Conservation (phyloP, 2,797 vertebrate genomes). For the Avahi laniger region DNA sequence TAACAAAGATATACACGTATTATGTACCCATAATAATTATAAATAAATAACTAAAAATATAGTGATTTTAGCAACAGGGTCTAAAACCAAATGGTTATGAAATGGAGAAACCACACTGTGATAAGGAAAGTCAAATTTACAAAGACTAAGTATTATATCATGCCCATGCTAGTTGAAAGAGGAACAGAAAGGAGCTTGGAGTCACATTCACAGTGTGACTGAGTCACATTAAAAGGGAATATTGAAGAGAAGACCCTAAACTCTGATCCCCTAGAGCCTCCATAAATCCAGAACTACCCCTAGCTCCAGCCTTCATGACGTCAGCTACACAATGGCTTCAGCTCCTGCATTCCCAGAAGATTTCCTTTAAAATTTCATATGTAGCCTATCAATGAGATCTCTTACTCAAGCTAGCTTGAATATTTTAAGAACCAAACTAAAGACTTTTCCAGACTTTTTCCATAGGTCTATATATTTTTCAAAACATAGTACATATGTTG, state of each 20-base stretch:
- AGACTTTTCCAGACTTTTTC: not conserved
- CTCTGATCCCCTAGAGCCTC: not conserved
- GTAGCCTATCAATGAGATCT: not conserved
- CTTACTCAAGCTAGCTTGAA: not conserved
- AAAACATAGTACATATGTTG: not conserved
- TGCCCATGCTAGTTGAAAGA: not conserved
- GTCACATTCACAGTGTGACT: not conserved
- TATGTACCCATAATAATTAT: too few relatives aligned
- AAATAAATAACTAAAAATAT: too few relatives aligned
- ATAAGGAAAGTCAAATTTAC: not conserved
- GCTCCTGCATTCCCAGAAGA: not conserved
- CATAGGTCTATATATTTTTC: not conserved
- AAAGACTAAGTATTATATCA: not conserved
- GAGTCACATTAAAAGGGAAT: not conserved
- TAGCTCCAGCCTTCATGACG: not conserved
- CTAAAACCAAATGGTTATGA: not conserved
- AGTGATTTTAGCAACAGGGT: not conserved
- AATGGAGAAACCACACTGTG: not conserved
- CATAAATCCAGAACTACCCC: not conserved
- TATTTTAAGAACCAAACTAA: constrained; percentile 19
- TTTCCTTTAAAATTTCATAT: not conserved
- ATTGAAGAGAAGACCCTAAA: not conserved
- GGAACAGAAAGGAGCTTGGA: not conserved
- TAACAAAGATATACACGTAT: too few relatives aligned
- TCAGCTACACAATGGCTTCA: not conserved